phyloP scores from a whole-genome alignment of 53 echinoderm and acorn worm species.

The Actinopyga echinites region DNA sequence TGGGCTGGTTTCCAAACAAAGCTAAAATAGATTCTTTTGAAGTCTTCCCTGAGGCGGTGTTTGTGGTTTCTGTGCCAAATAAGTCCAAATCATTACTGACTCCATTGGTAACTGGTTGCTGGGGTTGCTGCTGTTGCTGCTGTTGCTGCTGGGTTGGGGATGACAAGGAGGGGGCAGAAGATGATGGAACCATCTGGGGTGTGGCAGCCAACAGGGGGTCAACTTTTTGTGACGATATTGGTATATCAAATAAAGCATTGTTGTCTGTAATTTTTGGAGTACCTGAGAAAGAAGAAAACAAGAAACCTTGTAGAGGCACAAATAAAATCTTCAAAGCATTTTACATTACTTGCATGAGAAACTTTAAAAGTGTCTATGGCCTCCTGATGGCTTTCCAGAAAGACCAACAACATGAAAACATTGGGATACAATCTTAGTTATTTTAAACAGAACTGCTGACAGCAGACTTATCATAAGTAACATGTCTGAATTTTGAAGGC shows the following conservation, averaged over 20 bases:
- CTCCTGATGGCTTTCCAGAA: too few species aligned
- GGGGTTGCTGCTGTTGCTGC: neutral
- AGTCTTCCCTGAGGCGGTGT: neutral
- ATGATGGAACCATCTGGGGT: constrained; percentile 27
- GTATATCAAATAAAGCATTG: constrained; percentile 22
- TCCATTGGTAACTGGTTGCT: neutral
- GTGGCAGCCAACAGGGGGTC: neutral
- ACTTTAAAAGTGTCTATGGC: too few species aligned
- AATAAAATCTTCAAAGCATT: neutral
- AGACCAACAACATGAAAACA: too few species aligned
- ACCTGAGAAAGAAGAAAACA: neutral
- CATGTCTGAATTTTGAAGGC: too few species aligned
- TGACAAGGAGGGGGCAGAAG: constrained; percentile 14
- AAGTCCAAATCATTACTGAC: constrained; percentile 1
- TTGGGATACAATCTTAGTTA: too few species aligned
- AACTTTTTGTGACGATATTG: neutral
- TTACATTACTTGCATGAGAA: too few species aligned
- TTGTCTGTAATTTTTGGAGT: constrained; percentile 21
- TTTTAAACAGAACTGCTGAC: too few species aligned
- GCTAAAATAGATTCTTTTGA: constrained; percentile 44
- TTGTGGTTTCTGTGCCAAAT: constrained; percentile 5
- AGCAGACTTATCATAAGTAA: too few species aligned
- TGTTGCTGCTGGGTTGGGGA: neutral
- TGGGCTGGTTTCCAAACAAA: constrained; percentile 19
- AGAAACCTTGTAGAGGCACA: neutral